These are phyloP conservation scores for Lynx canadensis DNA, from an alignment of 2,113 vertebrate genomes.

Conservation along the genomic window DNA sequence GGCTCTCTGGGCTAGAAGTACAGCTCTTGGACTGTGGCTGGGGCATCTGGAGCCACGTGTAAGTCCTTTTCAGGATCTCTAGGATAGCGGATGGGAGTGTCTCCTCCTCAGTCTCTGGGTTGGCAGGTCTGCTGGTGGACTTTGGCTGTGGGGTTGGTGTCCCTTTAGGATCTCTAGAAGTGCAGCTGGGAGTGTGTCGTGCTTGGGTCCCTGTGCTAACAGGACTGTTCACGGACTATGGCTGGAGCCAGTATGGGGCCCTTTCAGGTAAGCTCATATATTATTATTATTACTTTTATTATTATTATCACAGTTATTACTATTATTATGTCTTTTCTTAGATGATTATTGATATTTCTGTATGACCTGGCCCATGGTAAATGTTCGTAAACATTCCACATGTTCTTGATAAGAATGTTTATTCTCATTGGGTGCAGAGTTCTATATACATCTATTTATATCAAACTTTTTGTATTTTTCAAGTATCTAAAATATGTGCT, in stretches of 20 bases:
- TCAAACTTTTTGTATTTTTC: slow-evolving; percentile 15
- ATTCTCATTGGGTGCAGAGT: slow-evolving; percentile 32
- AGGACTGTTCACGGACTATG: background rate
- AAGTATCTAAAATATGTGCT: slow-evolving; percentile 46
- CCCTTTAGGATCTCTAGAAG: background rate
- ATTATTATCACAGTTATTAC: background rate
- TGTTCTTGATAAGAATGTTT: slow-evolving; percentile 40
- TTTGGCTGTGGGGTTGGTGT: background rate
- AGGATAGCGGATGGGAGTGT: background rate
- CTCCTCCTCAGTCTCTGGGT: background rate
- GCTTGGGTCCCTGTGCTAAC: background rate
- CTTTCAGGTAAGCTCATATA: background rate
- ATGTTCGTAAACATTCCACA: background rate
- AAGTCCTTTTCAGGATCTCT: background rate
- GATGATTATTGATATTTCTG: background rate
- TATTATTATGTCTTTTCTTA: background rate
- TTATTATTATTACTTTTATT: background rate
- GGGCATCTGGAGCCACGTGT: background rate
- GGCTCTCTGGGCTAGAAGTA: too few relatives aligned
- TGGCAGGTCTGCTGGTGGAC: background rate
- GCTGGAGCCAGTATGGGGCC: background rate
- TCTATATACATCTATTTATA: background rate
- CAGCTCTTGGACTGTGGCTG: too few relatives aligned
- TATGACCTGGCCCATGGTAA: background rate
- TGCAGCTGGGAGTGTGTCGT: background rate